Evolutionary conservation across 2,113 vertebrate species (phyloP), one percentile per base, ranked within the genome.

Genomic region (Eira barbara): DNA sequence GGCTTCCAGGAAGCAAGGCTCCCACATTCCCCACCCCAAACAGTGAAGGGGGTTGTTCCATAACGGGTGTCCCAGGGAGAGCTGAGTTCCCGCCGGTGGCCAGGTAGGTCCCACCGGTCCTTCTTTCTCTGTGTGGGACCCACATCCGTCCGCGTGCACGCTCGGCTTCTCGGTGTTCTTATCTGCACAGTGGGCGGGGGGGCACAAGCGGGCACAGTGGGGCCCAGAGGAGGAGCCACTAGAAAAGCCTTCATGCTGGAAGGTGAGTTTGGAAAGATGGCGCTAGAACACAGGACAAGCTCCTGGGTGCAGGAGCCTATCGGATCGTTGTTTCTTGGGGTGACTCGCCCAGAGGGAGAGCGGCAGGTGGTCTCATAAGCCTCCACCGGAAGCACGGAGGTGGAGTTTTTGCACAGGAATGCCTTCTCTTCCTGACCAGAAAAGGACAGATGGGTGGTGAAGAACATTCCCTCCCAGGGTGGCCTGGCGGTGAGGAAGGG

Each of bases 81-180:
- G 34, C 0, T 29, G 12, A n/a, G 17, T 7, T 57, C 15, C 67
- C 25, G 1, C 3, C 1, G 10, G 27, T 4, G 3, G 27, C 36
- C 36, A 71, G 88, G 18, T 29, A 27, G 49, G 14, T 31, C 21
- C 69, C 49, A 29, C 18, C 13, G 2, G 49, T 42, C 61, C 25
- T 87, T 34, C 34, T 31, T 27, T 59, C 34, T 12, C 2, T 27
- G 31, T 73, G 2, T 2, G n/a, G 57, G 73, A 47, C 34, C 42
- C 39, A 9, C 7, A 6, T 71, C 34, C 13, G 6, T 71, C 34
- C 18, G 11, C 1, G 55, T 7, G 23, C 39, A 6, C 11, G 8
- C 9, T 71, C 27, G 12, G 34, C 39, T 65, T 61, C 52, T 45
- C 76, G 5, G 65, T 3, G 2, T 67, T 13, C 12, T 11, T 39